A percentile compares a stretch with the other conserved stretches of the same genome.
phyloP scores from a whole-genome alignment of 2,888 invertebrate genomes.

The Drosophila helvetica region DNA sequence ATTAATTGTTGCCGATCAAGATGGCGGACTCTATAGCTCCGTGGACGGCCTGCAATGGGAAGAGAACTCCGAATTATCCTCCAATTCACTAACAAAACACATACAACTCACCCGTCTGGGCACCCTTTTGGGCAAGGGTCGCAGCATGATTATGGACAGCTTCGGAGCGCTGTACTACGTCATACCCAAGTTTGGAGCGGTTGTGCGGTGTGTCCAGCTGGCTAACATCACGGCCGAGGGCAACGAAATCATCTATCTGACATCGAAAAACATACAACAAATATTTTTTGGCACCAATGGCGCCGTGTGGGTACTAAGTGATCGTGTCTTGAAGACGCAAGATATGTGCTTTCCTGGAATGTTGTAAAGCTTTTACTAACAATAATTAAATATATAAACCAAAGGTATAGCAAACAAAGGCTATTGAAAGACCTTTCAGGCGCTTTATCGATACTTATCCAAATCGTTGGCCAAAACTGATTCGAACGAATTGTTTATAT shows the following conservation, averaged over 20 bases:
- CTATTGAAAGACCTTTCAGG: not conserved
- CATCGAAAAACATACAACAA: constrained; percentile 81
- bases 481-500: not conserved
- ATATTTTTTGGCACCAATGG: constrained; percentile 78
- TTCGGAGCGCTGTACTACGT: constrained; percentile 79
- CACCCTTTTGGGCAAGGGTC: constrained; percentile 74
- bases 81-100: not conserved
- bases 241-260: constrained; percentile 81
- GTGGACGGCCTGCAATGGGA: constrained; percentile 24
- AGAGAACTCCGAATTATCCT: not conserved
- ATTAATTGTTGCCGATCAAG: constrained; percentile 76
- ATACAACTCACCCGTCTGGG: constrained; percentile 69
- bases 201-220: constrained; percentile 72
- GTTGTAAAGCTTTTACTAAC: not conserved
- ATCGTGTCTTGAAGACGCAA: constrained; percentile 74
- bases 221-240: constrained; percentile 78
- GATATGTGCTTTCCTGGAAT: constrained; percentile 77
- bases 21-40: constrained; percentile 72
- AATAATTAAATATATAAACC: not conserved
- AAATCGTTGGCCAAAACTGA: not conserved
- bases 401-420: not conserved
- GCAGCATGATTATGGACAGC: constrained; percentile 71
- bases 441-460: not conserved
- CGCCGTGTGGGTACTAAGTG: constrained; percentile 80
- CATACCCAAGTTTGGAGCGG: constrained; percentile 81